These are phyloP conservation scores for Scaeva pyrastri DNA, from an alignment of 2,888 invertebrate genomes.

Conservation along the genomic window DNA sequence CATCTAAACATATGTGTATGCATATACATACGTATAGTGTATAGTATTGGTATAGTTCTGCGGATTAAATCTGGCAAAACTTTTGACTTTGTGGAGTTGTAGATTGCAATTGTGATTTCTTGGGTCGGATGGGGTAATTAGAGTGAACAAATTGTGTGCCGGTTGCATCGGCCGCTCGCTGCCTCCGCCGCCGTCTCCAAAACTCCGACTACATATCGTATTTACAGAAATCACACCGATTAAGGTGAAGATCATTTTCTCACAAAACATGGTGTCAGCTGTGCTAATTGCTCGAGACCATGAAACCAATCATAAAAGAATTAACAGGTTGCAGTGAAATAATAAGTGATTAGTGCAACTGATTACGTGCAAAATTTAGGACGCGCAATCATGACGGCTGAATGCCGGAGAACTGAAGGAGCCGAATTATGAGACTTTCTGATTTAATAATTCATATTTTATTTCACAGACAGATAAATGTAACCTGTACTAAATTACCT, in stretches of 20 bases:
- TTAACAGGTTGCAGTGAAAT: constrained; percentile 37
- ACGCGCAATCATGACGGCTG: not conserved
- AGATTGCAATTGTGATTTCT: constrained; percentile 29
- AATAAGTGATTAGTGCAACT: constrained; percentile 3
- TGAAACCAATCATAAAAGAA: constrained; percentile 45
- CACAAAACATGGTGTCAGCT: constrained; percentile 53
- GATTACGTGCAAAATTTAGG: not conserved
- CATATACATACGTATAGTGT: not conserved
- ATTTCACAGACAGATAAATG: too few relatives aligned
- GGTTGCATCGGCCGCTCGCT: not conserved
- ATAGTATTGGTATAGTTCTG: too few relatives aligned
- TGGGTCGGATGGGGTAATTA: constrained; percentile 38
- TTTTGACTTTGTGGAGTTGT: constrained; percentile 2
- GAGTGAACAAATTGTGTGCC: constrained; percentile 49
- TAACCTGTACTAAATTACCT: too few relatives aligned
- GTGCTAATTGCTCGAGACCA: constrained; percentile 57
- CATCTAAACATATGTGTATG: not conserved
- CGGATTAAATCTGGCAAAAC: constrained; percentile 41
- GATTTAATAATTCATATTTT: too few relatives aligned
- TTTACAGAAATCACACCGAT: constrained; percentile 20
- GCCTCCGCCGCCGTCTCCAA: constrained; percentile 2
- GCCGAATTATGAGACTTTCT: not conserved
- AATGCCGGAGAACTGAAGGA: too few relatives aligned
- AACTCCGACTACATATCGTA: too few relatives aligned
- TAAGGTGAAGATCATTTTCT: constrained; percentile 56